A percentile compares a stretch with the other conserved stretches of the same genome.
Evolutionary conservation across 1,140 invertebrate species (phyloP).

Genomic region (Brachionus calyciflorus): DNA sequence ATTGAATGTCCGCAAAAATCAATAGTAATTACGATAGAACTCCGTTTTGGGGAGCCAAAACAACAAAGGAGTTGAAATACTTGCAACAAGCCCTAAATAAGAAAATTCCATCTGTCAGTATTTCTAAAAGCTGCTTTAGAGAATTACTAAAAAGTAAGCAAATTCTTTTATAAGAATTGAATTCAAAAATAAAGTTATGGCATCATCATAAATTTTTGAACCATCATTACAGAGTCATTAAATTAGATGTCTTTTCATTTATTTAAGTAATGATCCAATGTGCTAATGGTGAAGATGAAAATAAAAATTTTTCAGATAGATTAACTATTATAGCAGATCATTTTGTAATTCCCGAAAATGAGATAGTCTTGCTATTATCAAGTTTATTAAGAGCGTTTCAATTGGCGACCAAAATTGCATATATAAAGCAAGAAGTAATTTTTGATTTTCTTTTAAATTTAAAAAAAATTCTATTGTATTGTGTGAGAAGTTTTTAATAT

Average conservation of each 20-base stretch:
- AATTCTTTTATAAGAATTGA: background rate
- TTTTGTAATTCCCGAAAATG: background rate
- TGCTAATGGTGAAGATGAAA: too few species aligned
- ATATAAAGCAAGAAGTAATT: slow-evolving; percentile 9
- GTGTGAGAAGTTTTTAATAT: too few species aligned
- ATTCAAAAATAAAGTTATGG: too few species aligned
- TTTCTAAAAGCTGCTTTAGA: background rate
- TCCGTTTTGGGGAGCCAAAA: background rate
- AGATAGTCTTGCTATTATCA: background rate
- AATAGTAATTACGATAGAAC: slow-evolving; percentile 6
- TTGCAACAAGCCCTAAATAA: background rate
- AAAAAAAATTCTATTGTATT: too few species aligned
- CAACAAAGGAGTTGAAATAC: background rate
- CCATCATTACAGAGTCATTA: too few species aligned
- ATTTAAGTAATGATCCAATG: too few species aligned
- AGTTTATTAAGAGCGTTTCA: slow-evolving; percentile 3
- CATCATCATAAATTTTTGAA: too few species aligned
- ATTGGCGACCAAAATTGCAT: background rate
- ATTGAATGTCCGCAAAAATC: background rate
- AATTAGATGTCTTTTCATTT: too few species aligned
- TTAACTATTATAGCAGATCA: background rate
- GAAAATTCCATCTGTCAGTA: background rate
- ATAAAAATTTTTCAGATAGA: background rate
- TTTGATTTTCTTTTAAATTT: background rate
- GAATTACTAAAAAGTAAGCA: slow-evolving; percentile 1